Evolutionary conservation across 2,888 invertebrate genomes (phyloP).

Genomic region (Drosophila mettleri): DNA sequence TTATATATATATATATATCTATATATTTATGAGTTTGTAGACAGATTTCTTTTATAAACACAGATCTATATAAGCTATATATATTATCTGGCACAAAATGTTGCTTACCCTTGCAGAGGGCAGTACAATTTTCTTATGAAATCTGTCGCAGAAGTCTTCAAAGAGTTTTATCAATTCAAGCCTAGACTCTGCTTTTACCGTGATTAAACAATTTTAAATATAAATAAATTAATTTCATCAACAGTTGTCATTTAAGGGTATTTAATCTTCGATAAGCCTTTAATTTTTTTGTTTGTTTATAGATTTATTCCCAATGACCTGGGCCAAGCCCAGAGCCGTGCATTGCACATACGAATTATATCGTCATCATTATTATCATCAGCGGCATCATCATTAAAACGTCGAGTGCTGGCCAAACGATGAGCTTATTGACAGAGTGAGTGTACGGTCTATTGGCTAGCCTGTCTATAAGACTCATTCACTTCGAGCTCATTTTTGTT

Average conservation of each 20-base stretch:
- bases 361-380: constrained; percentile 34
- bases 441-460: constrained; percentile 36
- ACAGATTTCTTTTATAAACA: constrained; percentile 35
- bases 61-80: constrained; percentile 8
- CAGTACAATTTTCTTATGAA: neutral
- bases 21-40: constrained; percentile 34
- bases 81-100: constrained; percentile 16
- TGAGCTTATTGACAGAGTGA: constrained; percentile 42
- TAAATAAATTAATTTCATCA: neutral
- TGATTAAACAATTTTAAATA: too few relatives aligned
- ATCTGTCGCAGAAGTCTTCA: neutral
- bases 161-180: neutral
- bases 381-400: constrained; percentile 29
- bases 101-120: neutral
- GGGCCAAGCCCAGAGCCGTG: constrained; percentile 31
- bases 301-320: constrained; percentile 33
- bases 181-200: neutral
- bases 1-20: constrained; percentile 40
- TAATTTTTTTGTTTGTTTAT: neutral
- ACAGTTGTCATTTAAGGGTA: neutral
- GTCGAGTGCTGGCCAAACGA: constrained; percentile 25
- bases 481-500: neutral
- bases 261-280: neutral
- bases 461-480: constrained; percentile 19
- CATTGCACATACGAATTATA: constrained; percentile 26